Base-by-base conservation (phyloP, 2,888 invertebrate species). In the Aporophyla nigra region DNA sequence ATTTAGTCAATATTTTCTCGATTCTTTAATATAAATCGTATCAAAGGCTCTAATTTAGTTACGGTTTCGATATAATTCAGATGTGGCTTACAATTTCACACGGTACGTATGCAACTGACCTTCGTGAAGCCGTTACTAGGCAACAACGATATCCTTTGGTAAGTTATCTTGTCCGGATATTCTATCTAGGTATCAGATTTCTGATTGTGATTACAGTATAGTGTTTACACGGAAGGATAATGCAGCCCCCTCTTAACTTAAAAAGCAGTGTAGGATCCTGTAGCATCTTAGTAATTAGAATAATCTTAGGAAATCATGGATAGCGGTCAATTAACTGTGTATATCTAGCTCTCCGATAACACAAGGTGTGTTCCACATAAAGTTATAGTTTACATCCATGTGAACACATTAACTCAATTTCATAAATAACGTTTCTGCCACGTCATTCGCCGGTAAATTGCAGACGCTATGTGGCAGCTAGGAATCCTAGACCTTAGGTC, bases 301-400 rank as follows among this genome's bases (percentile, higher is more conserved):
- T 58, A 49, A 68, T 53, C 46, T 58, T 14, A 70, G 75, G 80
- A 66, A 70, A 59, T 61, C 51, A 16, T 40, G 27, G 14, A 61
- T 33, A 33, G 56, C 46, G 27, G 62, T 73, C 10, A 19, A 59
- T 71, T 49, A 12, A 9, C 43, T 10, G 43, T 46, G 33, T 10
- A 6, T 58, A 27, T 27, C 14, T 49, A 51, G 16, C 5, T 49
- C 5, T 19, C 51, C 5, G 19, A 51, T 16, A 16, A 46, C 43
- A 46, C 10, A 51, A 49, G 19, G 51, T 19, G 51, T 51, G 16
- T 6, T 51, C 7, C 19, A 19, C 3, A 33, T 33, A 33, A 3
- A 33, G 3, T 1, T 33, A 33, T 33, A 33, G 33, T 33, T n/a
- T n/a, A n/a, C n/a, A n/a, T n/a, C n/a, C 16, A 51, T 51, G 51